These are phyloP conservation scores for Dryobota labecula DNA, from an alignment of 2,888 invertebrate genomes.

Conservation along the genomic window DNA sequence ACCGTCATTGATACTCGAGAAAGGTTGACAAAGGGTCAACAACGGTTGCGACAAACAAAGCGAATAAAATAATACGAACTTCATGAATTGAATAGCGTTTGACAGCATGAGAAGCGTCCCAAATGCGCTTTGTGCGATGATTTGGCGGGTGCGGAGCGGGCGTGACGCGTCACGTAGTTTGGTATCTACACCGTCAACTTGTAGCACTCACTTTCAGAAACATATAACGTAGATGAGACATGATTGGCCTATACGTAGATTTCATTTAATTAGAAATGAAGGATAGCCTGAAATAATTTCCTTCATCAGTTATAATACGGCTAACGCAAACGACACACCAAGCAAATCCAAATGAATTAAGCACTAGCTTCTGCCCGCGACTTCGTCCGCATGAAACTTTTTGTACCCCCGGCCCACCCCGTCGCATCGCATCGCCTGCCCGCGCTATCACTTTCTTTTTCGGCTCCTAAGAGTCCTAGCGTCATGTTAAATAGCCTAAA, in stretches of 20 bases:
- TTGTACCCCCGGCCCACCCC: too few relatives aligned
- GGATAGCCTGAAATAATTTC: background rate
- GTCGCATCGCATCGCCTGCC: too few relatives aligned
- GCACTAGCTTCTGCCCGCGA: too few relatives aligned
- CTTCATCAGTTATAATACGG: background rate
- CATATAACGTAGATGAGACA: background rate
- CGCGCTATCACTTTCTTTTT: too few relatives aligned
- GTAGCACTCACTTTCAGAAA: background rate
- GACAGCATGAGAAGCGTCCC: constrained; percentile 69
- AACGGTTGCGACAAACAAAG: constrained; percentile 67
- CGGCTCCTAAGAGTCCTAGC: too few relatives aligned
- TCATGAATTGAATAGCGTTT: constrained; percentile 67
- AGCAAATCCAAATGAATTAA: background rate
- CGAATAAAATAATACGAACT: constrained; percentile 62
- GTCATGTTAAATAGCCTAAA: too few relatives aligned
- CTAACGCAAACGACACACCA: background rate
- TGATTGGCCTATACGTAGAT: background rate
- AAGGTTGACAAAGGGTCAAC: constrained; percentile 66
- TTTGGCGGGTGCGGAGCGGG: constrained; percentile 73
- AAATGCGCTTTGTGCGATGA: constrained; percentile 71
- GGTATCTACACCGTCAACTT: background rate
- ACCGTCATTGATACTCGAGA: constrained; percentile 76
- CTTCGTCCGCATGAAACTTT: too few relatives aligned
- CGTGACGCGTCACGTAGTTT: constrained; percentile 20
- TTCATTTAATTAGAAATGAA: background rate